Conservation (phyloP, 2,113 vertebrate species). For the Erinaceus europaeus region DNA sequence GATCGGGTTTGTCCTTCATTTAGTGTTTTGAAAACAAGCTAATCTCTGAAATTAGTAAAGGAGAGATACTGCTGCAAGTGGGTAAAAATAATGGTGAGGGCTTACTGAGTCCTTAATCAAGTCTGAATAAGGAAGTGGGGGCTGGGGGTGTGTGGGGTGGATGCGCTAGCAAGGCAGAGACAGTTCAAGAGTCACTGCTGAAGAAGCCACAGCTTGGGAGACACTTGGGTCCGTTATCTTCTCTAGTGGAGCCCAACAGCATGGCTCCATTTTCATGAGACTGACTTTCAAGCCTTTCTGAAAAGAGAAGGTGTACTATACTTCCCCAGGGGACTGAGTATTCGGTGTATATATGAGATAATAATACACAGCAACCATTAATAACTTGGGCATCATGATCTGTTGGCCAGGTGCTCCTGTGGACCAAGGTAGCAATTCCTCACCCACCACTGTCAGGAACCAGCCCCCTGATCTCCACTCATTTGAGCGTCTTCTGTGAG, state of each 20-base stretch:
- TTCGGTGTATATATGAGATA: too few species aligned
- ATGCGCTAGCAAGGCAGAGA: not conserved
- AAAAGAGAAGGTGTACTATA: not conserved
- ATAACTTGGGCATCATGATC: not conserved
- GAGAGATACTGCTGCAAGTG: slow-evolving; percentile 47
- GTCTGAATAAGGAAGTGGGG: slow-evolving; percentile 30
- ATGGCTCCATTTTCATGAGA: accelerated
- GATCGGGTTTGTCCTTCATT: slow-evolving; percentile 69
- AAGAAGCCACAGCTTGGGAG: not conserved
- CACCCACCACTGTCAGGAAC: accelerated
- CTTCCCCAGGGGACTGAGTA: too few species aligned
- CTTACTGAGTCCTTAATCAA: slow-evolving; percentile 66
- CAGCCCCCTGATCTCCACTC: too few species aligned
- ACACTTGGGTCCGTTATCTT: not conserved
- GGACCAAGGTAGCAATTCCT: not conserved
- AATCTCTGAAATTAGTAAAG: slow-evolving; percentile 44
- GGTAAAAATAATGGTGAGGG: slow-evolving; percentile 59
- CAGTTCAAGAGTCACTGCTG: accelerated
- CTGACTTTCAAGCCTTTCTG: not conserved
- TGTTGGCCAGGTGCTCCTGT: accelerated
- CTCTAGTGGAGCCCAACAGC: accelerated
- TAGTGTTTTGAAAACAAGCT: slow-evolving; percentile 60
- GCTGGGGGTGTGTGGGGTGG: too few species aligned
- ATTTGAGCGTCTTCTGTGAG: too few species aligned
- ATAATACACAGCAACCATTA: too few species aligned